phyloP scores from a whole-genome alignment of 2,797 vertebrate species.

The Lacerta viridis region DNA sequence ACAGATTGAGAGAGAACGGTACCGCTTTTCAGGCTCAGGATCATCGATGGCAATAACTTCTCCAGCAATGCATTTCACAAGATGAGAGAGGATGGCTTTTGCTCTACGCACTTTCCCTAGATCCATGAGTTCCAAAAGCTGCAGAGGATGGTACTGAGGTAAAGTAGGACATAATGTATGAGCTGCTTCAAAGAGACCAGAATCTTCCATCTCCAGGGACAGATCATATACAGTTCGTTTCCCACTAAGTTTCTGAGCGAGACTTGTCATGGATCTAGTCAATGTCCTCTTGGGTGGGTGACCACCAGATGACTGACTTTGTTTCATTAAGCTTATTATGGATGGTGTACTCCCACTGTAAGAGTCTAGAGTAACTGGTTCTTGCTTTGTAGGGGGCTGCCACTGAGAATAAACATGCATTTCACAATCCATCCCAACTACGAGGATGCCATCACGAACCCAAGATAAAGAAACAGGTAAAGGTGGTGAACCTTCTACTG shows the following conservation, averaged over 20 bases:
- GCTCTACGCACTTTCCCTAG: constrained; percentile 94
- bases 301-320: constrained; percentile 83
- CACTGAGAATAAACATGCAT: constrained; percentile 99
- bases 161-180: constrained; percentile 93
- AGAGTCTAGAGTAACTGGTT: constrained; percentile 76
- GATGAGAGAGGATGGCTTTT: constrained; percentile 96
- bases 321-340: constrained; percentile 86
- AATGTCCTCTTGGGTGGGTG: constrained; percentile 87
- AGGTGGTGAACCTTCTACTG: constrained; percentile 93
- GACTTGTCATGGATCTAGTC: constrained; percentile 94
- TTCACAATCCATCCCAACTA: constrained; percentile 99
- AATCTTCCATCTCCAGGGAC: constrained; percentile 93
- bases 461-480: constrained; percentile 96
- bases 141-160: constrained; percentile 97
- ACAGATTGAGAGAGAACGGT: constrained; percentile 93
- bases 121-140: constrained; percentile 97
- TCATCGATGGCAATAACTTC: constrained; percentile 91
- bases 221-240: constrained; percentile 91
- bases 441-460: constrained; percentile 97
- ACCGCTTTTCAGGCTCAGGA: constrained; percentile 85
- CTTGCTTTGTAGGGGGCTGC: constrained; percentile 88
- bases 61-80: constrained; percentile 97
- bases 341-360: constrained; percentile 88
- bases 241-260: constrained; percentile 96
- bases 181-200: constrained; percentile 96